phyloP scores from a whole-genome alignment of 2,113 vertebrate genomes.

The Stictonetta naevosa region DNA sequence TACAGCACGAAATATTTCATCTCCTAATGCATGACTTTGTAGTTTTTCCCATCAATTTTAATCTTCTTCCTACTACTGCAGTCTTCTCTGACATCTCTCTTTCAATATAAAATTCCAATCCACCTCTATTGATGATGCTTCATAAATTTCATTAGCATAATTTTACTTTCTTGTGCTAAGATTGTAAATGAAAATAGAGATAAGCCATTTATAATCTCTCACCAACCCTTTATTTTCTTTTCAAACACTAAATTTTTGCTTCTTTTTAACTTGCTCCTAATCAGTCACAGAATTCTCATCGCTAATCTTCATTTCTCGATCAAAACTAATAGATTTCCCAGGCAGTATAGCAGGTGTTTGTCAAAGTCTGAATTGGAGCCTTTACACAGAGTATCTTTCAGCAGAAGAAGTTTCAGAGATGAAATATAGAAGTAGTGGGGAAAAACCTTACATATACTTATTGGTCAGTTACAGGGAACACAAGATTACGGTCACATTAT shows the following conservation, averaged over 20 bases:
- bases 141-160: not conserved
- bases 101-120: not conserved
- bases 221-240: not conserved
- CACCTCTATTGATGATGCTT: not conserved
- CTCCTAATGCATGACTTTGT: not conserved
- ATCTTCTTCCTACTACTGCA: not conserved
- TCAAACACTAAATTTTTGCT: not conserved
- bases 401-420: not conserved
- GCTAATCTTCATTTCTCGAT: not conserved
- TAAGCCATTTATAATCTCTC: not conserved
- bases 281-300: not conserved
- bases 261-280: not conserved
- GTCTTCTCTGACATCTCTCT: not conserved
- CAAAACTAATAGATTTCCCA: not conserved
- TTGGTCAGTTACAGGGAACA: not conserved
- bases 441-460: not conserved
- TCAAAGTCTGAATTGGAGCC: not conserved
- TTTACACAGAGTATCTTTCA: not conserved
- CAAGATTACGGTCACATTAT: not conserved
- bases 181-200: not conserved
- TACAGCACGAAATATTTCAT: not conserved
- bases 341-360: not conserved
- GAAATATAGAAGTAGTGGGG: not conserved
- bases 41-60: not conserved
- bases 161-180: not conserved